Conservation (phyloP, 2,888 invertebrate species). For the Galerucella nymphaeae region DNA sequence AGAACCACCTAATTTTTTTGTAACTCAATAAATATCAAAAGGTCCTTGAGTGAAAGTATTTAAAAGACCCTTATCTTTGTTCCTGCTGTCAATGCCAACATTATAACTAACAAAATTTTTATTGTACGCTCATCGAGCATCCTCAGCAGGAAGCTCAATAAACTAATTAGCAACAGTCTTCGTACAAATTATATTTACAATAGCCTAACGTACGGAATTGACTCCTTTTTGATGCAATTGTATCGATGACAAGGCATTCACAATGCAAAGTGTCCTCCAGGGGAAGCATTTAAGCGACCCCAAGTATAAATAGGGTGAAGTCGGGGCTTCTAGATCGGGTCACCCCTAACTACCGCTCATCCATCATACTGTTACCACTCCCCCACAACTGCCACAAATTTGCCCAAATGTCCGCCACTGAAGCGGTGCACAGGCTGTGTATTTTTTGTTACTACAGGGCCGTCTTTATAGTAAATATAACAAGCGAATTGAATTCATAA, state of each 20-base stretch:
- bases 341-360: constrained; percentile 53
- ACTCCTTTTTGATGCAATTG: constrained; percentile 54
- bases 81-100: constrained; percentile 4
- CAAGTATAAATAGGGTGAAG: constrained; percentile 46
- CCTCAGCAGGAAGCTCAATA: constrained; percentile 33
- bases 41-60: not conserved
- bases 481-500: not conserved
- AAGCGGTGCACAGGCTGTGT: constrained; percentile 30
- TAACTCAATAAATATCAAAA: not conserved
- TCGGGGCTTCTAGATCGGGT: constrained; percentile 42
- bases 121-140: constrained; percentile 24
- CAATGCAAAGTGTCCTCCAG: constrained; percentile 50
- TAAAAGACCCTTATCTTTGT: not conserved
- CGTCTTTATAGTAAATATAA: not conserved
- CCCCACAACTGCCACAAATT: constrained; percentile 58
- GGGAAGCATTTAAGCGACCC: constrained; percentile 51
- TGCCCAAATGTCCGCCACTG: constrained; percentile 48
- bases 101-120: constrained; percentile 26
- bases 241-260: constrained; percentile 54
- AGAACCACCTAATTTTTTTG: too few species aligned
- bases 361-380: constrained; percentile 59
- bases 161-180: constrained; percentile 38
- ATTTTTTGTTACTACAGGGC: constrained; percentile 14
- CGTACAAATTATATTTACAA: constrained; percentile 47
- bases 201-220: constrained; percentile 51